Conservation (phyloP, 2,888 invertebrate genomes). For the Alsophila aescularia region DNA sequence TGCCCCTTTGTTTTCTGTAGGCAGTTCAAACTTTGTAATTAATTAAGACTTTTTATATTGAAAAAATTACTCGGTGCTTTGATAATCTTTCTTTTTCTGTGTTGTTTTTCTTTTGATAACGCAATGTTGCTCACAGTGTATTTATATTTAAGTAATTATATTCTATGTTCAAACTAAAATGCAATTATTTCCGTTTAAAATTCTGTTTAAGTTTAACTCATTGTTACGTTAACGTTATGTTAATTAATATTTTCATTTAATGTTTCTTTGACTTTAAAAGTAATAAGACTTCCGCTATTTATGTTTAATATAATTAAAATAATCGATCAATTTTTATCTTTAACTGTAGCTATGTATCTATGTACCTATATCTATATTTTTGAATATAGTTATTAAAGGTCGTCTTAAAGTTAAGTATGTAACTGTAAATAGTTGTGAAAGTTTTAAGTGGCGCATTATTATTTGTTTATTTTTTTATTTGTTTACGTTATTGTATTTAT, state of each 20-base stretch:
- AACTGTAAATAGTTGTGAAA: constrained; percentile 81
- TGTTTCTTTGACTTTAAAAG: constrained; percentile 46
- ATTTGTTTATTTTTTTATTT: constrained; percentile 61
- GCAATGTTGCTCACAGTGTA: constrained; percentile 5
- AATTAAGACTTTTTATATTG: too few relatives aligned
- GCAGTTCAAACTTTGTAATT: too few relatives aligned
- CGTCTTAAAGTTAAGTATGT: constrained; percentile 77
- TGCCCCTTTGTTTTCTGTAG: too few relatives aligned
- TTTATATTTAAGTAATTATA: not conserved
- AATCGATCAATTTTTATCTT: constrained; percentile 72
- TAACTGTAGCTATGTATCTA: constrained; percentile 79
- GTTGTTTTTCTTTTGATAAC: not conserved
- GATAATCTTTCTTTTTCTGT: not conserved
- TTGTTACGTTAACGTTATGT: constrained; percentile 50
- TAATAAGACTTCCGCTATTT: constrained; percentile 70
- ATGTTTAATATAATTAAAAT: constrained; percentile 59
- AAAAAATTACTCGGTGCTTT: not conserved
- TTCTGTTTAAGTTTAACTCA: constrained; percentile 48
- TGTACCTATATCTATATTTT: constrained; percentile 82
- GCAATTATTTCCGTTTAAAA: constrained; percentile 21
- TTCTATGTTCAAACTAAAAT: constrained; percentile 17
- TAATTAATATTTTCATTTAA: constrained; percentile 43
- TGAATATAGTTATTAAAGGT: constrained; percentile 76
- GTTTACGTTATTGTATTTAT: constrained; percentile 79
- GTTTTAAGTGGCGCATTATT: constrained; percentile 80